phyloP scores from a whole-genome alignment of 2,888 invertebrate species.

The Eutolmus rufibarbis region DNA sequence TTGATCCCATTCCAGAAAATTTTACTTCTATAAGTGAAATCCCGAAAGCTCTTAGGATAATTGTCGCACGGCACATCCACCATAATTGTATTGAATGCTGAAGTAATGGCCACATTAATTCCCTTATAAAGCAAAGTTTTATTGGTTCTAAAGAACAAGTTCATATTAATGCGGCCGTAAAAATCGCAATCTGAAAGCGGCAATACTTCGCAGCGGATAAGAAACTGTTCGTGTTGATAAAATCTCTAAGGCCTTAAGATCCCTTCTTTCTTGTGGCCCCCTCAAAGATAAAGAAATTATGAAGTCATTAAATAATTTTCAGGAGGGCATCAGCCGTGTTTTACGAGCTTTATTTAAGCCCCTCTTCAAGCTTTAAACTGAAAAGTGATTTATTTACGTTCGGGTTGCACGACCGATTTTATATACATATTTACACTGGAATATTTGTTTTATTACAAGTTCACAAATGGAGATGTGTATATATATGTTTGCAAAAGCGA shows the following conservation, averaged over 20 bases:
- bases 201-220: background rate
- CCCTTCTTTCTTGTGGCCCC: background rate
- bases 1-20: background rate
- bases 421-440: background rate
- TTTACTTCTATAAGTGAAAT: background rate
- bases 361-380: background rate
- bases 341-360: background rate
- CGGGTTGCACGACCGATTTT: background rate
- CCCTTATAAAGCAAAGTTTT: background rate
- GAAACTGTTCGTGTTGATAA: background rate
- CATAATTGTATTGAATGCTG: background rate
- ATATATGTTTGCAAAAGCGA: too few relatives aligned
- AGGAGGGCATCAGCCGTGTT: background rate
- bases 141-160: slow-evolving; percentile 19
- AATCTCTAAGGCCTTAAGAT: background rate
- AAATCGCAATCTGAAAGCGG: background rate
- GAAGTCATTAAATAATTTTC: slow-evolving; percentile 12
- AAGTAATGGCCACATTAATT: slow-evolving; percentile 7
- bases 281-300: background rate
- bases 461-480: background rate
- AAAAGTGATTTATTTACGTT: background rate
- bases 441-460: background rate
- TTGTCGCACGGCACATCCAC: background rate
- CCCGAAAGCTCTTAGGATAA: background rate
- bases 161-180: slow-evolving; percentile 17